Evolutionary conservation across 2,888 invertebrate genomes (phyloP).

Genomic region (Chydorus sphaericus): DNA sequence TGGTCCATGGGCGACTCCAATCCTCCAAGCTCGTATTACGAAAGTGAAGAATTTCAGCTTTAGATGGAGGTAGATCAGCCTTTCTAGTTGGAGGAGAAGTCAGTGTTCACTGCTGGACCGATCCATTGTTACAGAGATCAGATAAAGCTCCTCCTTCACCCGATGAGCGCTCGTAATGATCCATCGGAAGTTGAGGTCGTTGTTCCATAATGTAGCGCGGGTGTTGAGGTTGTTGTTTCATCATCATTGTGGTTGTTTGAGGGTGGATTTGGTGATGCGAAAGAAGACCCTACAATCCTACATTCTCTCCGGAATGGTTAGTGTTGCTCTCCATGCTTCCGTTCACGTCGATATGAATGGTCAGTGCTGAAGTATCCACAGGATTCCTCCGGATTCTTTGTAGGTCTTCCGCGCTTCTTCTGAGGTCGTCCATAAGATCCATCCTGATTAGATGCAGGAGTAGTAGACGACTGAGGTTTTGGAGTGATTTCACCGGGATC

Average conservation of each 20-base stretch:
- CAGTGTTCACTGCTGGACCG: background rate
- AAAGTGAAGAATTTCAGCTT: slow-evolving; percentile 6
- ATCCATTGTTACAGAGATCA: background rate
- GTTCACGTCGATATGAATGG: slow-evolving; percentile 29
- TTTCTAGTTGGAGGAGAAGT: background rate
- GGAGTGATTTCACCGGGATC: background rate
- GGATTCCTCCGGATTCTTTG: slow-evolving; percentile 63
- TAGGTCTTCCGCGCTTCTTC: slow-evolving; percentile 38
- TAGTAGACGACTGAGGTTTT: background rate
- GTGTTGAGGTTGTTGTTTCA: background rate
- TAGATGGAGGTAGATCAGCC: slow-evolving; percentile 14
- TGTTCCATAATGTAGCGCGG: too few species aligned
- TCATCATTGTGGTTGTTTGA: too few species aligned
- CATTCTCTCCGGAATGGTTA: slow-evolving; percentile 32
- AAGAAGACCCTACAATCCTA: background rate
- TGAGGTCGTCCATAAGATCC: slow-evolving; percentile 19
- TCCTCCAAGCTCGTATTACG: slow-evolving; percentile 37
- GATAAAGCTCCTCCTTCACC: slow-evolving; percentile 1
- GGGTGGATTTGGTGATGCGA: slow-evolving; percentile 3
- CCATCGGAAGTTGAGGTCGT: too few species aligned
- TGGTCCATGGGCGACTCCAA: slow-evolving; percentile 79
- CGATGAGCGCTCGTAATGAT: background rate
- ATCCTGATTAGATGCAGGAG: background rate
- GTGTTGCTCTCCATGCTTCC: slow-evolving; percentile 27
- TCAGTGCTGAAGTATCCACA: slow-evolving; percentile 48